These are phyloP conservation scores for Tragopan temminckii DNA, from an alignment of 2,797 vertebrate species.

Conservation along the genomic window DNA sequence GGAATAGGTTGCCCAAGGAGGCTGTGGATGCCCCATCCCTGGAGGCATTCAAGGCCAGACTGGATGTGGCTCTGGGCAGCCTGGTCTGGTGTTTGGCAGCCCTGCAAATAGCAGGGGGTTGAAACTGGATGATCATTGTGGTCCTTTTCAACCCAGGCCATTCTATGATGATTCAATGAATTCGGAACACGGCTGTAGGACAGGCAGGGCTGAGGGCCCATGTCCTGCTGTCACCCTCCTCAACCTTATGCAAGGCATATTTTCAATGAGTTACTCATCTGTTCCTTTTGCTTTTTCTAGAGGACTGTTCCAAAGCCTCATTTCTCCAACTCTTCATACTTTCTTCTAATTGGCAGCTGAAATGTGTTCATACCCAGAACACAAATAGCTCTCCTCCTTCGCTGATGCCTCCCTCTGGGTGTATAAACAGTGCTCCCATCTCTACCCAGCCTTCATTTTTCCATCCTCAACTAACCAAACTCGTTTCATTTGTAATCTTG, in stretches of 20 bases:
- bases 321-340: background rate
- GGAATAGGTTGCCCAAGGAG: too few relatives aligned
- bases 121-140: too few relatives aligned
- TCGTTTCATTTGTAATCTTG: background rate
- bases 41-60: too few relatives aligned
- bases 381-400: constrained; percentile 2
- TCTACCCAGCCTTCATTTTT: background rate
- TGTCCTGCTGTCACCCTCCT: background rate
- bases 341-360: background rate
- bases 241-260: background rate
- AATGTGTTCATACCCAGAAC: background rate
- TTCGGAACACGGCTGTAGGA: background rate
- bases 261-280: background rate
- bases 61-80: too few relatives aligned
- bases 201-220: background rate
- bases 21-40: too few relatives aligned
- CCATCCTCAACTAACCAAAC: background rate
- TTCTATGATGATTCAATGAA: too few relatives aligned
- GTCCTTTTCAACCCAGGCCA: too few relatives aligned
- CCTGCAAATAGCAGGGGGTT: too few relatives aligned
- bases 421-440: background rate
- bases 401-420: background rate
- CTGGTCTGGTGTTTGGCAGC: too few relatives aligned
- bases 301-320: background rate
- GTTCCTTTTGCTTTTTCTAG: background rate